These are phyloP conservation scores for Hepsetus odoe DNA, from an alignment of 2,113 vertebrate genomes.

Conservation along the genomic window DNA sequence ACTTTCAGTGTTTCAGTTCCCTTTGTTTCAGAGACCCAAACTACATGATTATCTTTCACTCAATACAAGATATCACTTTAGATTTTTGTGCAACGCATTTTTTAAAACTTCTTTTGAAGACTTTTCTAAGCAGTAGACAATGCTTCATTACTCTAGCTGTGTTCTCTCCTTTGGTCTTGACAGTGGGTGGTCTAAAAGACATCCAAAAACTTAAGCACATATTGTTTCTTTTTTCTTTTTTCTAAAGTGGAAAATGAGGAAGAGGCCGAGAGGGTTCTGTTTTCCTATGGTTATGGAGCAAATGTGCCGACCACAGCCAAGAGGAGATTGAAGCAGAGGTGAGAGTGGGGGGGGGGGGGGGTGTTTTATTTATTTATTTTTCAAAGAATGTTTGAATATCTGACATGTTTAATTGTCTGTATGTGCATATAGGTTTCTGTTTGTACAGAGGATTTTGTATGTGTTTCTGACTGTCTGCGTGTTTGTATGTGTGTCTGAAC, in stretches of 20 bases:
- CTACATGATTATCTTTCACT: not conserved
- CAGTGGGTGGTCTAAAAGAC: slow-evolving; percentile 34
- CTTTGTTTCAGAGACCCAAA: not conserved
- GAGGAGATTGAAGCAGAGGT: slow-evolving; percentile 95
- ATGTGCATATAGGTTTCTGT: not conserved
- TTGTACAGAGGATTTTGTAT: slow-evolving; percentile 39
- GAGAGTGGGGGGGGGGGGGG: slow-evolving; percentile 36
- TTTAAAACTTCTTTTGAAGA: not conserved
- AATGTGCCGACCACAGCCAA: slow-evolving; percentile 96
- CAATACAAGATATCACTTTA: not conserved
- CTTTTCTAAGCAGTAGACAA: slow-evolving; percentile 23
- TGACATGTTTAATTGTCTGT: too few species aligned
- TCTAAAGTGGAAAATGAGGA: slow-evolving; percentile 90
- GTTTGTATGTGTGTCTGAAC: slow-evolving; percentile 52
- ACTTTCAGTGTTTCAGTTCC: not conserved
- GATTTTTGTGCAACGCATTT: too few species aligned
- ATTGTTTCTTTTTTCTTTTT: slow-evolving; percentile 43
- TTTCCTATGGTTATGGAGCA: slow-evolving; percentile 96
- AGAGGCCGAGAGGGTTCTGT: slow-evolving; percentile 94
- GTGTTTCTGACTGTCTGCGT: slow-evolving; percentile 27
- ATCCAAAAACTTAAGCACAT: slow-evolving; percentile 8
- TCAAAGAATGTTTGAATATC: slow-evolving; percentile 4
- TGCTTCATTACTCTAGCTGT: slow-evolving; percentile 9
- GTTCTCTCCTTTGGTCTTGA: slow-evolving; percentile 12
- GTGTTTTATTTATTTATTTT: not conserved